Percentiles rank a stretch among this genome's conserved stretches.
phyloP scores from a whole-genome alignment of 2,888 invertebrate genomes.

The Opisthograptis luteolata region DNA sequence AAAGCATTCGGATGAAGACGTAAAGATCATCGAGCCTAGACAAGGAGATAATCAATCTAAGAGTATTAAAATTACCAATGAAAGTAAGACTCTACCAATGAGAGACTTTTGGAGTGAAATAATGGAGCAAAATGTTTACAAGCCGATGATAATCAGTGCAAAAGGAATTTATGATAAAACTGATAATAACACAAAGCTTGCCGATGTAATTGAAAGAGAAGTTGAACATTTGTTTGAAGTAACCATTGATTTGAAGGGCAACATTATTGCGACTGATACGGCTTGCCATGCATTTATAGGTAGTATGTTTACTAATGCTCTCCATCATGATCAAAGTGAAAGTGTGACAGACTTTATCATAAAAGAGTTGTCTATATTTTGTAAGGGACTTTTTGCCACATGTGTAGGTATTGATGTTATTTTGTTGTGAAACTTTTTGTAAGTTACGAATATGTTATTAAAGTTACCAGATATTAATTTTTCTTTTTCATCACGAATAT shows the following conservation, averaged over 20 bases:
- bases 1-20: conserved; percentile 28
- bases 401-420: conserved; percentile 74
- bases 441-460: conserved; percentile 31
- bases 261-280: conserved; percentile 67
- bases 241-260: conserved; percentile 71
- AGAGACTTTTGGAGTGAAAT: conserved; percentile 23
- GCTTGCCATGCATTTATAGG: conserved; percentile 76
- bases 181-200: conserved; percentile 4
- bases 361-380: conserved; percentile 69
- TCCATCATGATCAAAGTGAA: conserved; percentile 54
- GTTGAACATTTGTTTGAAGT: conserved; percentile 42
- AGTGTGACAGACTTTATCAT: conserved; percentile 69
- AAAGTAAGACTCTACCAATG: conserved; percentile 12
- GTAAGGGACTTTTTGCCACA: conserved; percentile 71
- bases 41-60: conserved; percentile 13
- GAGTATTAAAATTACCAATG: conserved; percentile 16
- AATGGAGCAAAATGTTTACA: conserved; percentile 31
- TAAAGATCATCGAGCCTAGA: conserved; percentile 1
- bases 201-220: conserved; percentile 25
- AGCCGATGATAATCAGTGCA: conserved; percentile 46
- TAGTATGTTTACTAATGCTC: conserved; percentile 63
- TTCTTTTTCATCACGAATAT: conserved; percentile 34
- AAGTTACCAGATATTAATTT: conserved; percentile 39
- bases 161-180: conserved; percentile 41
- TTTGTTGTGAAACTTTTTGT: conserved; percentile 54